phyloP scores from a whole-genome alignment of 1,140 invertebrate species.

The Microvelia longipes region DNA sequence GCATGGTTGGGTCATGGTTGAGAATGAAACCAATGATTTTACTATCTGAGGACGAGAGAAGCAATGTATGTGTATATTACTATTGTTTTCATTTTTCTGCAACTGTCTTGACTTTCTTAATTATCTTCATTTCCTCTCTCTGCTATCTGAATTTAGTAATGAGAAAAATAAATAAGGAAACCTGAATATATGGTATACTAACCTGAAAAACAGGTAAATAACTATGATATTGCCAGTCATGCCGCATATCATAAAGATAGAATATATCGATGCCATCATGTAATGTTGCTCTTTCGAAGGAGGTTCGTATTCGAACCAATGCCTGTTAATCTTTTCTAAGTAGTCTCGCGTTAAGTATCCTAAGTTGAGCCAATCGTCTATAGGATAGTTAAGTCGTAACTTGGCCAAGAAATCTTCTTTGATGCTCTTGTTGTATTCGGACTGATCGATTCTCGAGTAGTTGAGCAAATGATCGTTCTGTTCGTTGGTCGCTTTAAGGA shows the following conservation, averaged over 20 bases:
- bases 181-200: no score
- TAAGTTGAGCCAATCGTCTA: conserved; percentile 32
- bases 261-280: conserved; percentile 39
- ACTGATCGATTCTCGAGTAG: background rate
- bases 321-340: conserved; percentile 41
- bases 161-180: no score
- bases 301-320: conserved; percentile 47
- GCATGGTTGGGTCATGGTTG: no score
- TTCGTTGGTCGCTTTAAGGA: no score
- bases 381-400: conserved; percentile 28
- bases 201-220: conserved; percentile 29
- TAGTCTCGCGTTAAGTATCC: conserved; percentile 38
- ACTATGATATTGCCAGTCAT: conserved; percentile 46
- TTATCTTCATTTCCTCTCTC: no score
- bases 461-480: no score
- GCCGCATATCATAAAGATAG: conserved; percentile 41
- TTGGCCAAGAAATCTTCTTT: background rate
- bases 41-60: no score
- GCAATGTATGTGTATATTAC: no score
- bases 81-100: no score
- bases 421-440: conserved; percentile 11
- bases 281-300: conserved; percentile 36
- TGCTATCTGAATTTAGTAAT: no score
- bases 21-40: no score
- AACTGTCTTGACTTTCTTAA: no score